Percentiles rank a stretch among this genome's conserved stretches.
Conservation (phyloP, 2,888 invertebrate genomes). For the Trisateles emortualis region DNA sequence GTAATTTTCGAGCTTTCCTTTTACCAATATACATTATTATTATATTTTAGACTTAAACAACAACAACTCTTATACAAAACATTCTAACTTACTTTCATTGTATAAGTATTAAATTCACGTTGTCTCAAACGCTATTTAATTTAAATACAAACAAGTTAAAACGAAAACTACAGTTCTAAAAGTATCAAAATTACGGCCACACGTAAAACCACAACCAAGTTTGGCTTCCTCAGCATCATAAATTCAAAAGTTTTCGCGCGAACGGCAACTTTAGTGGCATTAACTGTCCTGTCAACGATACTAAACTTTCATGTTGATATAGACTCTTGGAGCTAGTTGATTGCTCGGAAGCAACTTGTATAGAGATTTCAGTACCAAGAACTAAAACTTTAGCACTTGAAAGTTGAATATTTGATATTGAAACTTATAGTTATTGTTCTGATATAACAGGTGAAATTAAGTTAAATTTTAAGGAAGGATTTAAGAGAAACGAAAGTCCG, state of each 20-base stretch:
- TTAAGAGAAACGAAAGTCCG: no score
- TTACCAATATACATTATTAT: no score
- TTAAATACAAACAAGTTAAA: conserved; percentile 14
- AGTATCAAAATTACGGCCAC: conserved; percentile 47
- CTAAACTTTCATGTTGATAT: conserved; percentile 18
- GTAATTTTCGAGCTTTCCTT: no score
- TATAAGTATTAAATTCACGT: no score
- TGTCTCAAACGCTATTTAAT: conserved; percentile 12
- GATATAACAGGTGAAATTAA: no score
- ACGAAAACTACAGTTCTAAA: conserved; percentile 26
- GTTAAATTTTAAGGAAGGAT: no score
- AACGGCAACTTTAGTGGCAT: conserved; percentile 11
- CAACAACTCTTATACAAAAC: no score
- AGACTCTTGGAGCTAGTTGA: conserved; percentile 19
- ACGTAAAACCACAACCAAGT: conserved; percentile 36
- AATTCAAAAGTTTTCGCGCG: conserved; percentile 49
- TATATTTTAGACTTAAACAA: no score
- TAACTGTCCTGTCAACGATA: conserved; percentile 12
- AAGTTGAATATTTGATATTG: background rate
- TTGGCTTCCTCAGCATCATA: conserved; percentile 44
- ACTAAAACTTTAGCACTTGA: background rate
- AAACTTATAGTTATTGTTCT: background rate
- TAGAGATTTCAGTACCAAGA: background rate
- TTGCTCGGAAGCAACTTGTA: conserved; percentile 14
- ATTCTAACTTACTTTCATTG: no score